phyloP scores from a whole-genome alignment of 2,113 vertebrate species.

The Pteropus alecto region DNA sequence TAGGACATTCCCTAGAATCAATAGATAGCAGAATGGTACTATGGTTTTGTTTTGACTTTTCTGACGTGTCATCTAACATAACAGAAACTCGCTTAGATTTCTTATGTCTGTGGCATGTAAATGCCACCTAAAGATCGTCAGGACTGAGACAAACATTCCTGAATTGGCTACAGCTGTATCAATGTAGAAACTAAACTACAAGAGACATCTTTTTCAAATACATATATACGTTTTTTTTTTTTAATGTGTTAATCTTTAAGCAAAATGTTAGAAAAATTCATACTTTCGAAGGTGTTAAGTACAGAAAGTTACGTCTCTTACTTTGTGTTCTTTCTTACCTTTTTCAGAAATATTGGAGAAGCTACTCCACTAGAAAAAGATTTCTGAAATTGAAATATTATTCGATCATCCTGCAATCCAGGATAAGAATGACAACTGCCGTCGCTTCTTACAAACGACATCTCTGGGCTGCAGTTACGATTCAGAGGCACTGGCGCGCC shows the following conservation, averaged over 20 bases:
- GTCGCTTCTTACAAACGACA: conserved; percentile 79
- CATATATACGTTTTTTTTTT: background rate
- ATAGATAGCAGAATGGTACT: background rate
- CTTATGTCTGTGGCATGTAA: background rate
- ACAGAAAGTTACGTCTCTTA: background rate
- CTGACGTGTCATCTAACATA: background rate
- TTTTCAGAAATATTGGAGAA: conserved; percentile 88
- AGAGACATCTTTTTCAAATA: background rate
- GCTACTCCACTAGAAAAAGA: conserved; percentile 78
- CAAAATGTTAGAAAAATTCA: background rate
- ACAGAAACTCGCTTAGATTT: background rate
- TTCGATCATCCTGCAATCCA: conserved; percentile 85
- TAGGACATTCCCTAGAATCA: background rate
- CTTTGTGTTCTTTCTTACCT: background rate
- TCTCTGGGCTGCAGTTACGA: conserved; percentile 80
- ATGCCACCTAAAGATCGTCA: background rate
- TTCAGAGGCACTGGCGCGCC: conserved; percentile 85
- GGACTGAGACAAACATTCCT: background rate
- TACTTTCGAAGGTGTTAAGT: background rate
- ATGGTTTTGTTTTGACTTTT: background rate
- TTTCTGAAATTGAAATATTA: conserved; percentile 83
- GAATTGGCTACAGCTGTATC: background rate
- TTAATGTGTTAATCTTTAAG: background rate
- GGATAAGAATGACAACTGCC: conserved; percentile 86
- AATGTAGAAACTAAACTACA: background rate